Evolutionary conservation across 1,140 invertebrate genomes (phyloP).

Genomic region (Heliconius himera): DNA sequence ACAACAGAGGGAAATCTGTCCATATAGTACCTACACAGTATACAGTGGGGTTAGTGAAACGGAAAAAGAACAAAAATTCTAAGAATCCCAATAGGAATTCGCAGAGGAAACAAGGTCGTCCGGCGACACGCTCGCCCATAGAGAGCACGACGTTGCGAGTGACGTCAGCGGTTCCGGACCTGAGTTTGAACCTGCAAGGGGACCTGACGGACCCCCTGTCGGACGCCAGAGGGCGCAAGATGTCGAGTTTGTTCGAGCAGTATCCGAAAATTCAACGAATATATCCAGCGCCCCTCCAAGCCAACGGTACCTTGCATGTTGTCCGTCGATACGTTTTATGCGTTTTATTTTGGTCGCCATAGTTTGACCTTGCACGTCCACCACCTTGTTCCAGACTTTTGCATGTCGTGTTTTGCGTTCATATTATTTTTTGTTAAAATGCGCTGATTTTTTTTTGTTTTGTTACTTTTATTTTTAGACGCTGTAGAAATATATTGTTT

Average conservation of each 20-base stretch:
- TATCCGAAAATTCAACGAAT: constrained; percentile 89
- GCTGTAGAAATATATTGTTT: constrained; percentile 19
- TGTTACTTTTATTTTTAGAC: background rate
- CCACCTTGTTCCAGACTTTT: constrained; percentile 58
- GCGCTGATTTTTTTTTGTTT: constrained; percentile 10
- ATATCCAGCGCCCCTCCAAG: constrained; percentile 85
- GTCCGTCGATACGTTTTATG: constrained; percentile 60
- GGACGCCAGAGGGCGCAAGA: constrained; percentile 77
- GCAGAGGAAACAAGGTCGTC: constrained; percentile 74
- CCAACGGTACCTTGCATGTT: constrained; percentile 74
- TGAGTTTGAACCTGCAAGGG: constrained; percentile 69
- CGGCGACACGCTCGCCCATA: constrained; percentile 66
- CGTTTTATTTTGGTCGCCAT: constrained; percentile 57
- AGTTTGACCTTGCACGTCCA: constrained; percentile 65
- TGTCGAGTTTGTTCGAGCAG: constrained; percentile 87
- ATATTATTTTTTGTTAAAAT: constrained; percentile 44
- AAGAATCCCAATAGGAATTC: constrained; percentile 82
- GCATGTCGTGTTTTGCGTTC: constrained; percentile 69
- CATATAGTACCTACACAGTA: constrained; percentile 79
- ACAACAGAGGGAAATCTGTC: constrained; percentile 72
- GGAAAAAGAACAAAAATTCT: constrained; percentile 82
- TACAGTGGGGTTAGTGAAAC: constrained; percentile 74
- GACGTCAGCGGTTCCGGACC: constrained; percentile 57
- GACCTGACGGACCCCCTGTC: constrained; percentile 66
- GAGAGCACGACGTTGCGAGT: constrained; percentile 61